Conservation (phyloP, 2,888 invertebrate species). For the Lasioglossum figueresi region DNA sequence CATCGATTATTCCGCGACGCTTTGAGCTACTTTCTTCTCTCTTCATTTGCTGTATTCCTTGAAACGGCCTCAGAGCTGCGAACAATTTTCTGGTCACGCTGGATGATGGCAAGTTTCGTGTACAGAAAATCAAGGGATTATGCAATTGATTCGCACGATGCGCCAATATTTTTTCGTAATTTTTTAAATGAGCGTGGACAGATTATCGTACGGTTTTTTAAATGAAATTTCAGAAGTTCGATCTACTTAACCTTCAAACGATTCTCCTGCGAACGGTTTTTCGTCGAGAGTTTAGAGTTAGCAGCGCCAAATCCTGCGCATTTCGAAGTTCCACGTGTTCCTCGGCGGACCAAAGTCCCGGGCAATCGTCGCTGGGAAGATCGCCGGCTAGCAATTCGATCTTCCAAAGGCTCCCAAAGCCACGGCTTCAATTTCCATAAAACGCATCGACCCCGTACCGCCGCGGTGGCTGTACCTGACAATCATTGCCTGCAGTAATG, state of each 20-base stretch:
- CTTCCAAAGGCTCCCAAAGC: slow-evolving; percentile 7
- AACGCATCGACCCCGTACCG: slow-evolving; percentile 36
- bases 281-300: neutral
- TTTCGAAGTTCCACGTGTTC: neutral
- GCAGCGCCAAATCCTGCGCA: neutral
- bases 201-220: too few relatives aligned
- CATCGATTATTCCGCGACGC: neutral
- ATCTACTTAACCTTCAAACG: too few relatives aligned
- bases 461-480: slow-evolving; percentile 50
- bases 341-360: neutral
- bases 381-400: slow-evolving; percentile 1
- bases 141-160: too few relatives aligned
- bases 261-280: neutral
- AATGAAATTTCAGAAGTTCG: too few relatives aligned
- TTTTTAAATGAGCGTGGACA: too few relatives aligned
- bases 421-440: slow-evolving; percentile 59
- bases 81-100: neutral
- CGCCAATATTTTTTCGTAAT: too few relatives aligned
- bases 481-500: slow-evolving; percentile 63
- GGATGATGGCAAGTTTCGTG: neutral
- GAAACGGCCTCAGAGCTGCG: neutral
- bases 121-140: too few relatives aligned
- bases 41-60: neutral
- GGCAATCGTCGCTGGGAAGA: neutral
- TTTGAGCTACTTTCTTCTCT: neutral